Evolutionary conservation across 2,888 invertebrate species (phyloP).

Genomic region (Aelia acuminata): DNA sequence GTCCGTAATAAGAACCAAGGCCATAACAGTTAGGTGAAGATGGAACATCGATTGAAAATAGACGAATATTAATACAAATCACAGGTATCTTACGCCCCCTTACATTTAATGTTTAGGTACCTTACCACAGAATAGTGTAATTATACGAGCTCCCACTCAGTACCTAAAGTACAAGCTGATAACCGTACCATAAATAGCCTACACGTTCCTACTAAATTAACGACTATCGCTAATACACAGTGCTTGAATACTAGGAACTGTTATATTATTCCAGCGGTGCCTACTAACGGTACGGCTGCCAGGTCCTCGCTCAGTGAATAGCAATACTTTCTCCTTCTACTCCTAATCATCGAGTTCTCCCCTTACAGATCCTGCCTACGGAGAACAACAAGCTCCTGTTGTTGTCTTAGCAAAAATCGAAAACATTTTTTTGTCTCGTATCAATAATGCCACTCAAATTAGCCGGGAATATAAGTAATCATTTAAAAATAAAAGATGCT

Average conservation of each 20-base stretch:
- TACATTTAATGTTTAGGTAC: background rate
- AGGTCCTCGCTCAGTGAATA: background rate
- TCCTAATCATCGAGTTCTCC: background rate
- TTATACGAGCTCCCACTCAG: background rate
- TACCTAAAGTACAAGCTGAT: background rate
- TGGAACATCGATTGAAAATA: too few species aligned
- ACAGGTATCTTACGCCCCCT: background rate
- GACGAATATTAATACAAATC: too few species aligned
- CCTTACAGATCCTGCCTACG: background rate
- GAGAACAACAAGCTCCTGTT: background rate
- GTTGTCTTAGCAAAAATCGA: background rate
- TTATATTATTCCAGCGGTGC: background rate
- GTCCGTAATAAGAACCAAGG: background rate
- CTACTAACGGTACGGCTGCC: background rate
- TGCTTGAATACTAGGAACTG: background rate
- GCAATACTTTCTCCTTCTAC: background rate
- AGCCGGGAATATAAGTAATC: too few species aligned
- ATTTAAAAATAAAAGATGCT: too few species aligned
- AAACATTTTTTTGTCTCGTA: background rate
- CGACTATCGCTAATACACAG: background rate
- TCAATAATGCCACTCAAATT: background rate
- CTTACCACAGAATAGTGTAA: background rate
- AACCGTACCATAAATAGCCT: background rate
- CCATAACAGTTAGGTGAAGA: background rate
- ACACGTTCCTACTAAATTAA: background rate